These are phyloP conservation scores for Xestia c-nigrum DNA, from an alignment of 2,888 invertebrate species.

Conservation along the genomic window DNA sequence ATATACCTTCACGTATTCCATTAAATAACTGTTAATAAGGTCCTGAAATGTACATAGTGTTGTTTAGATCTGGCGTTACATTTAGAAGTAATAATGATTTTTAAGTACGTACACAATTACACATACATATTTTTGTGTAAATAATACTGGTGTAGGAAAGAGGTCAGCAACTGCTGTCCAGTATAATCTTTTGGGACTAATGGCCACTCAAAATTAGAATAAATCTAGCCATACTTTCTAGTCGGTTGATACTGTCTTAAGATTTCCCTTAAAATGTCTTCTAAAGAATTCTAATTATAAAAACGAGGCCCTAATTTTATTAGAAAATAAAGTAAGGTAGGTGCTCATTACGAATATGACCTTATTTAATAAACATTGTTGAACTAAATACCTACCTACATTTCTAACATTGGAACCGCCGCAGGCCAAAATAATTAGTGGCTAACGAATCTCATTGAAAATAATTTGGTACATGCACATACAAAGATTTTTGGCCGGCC, in stretches of 20 bases:
- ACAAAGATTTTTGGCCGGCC: slow-evolving; percentile 59
- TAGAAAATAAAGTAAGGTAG: slow-evolving; percentile 34
- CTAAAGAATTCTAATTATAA: slow-evolving; percentile 12
- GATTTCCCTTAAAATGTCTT: background rate
- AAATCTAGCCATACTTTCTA: background rate
- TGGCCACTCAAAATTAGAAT: background rate
- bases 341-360: slow-evolving; percentile 18
- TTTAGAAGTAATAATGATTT: background rate
- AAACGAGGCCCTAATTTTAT: slow-evolving; percentile 13
- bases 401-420: slow-evolving; percentile 46
- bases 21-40: background rate
- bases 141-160: background rate
- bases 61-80: background rate
- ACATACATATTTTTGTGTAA: too few species aligned
- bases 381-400: slow-evolving; percentile 50
- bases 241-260: background rate
- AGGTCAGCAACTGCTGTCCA: too few species aligned
- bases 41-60: too few species aligned
- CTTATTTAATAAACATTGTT: slow-evolving; percentile 43
- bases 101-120: background rate
- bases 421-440: slow-evolving; percentile 58
- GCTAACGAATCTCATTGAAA: slow-evolving; percentile 62
- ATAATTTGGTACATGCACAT: slow-evolving; percentile 62
- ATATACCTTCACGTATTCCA: background rate
- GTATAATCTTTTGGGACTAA: background rate